Conservation (phyloP, 2,888 invertebrate genomes). For the Mylabris sibirica region DNA sequence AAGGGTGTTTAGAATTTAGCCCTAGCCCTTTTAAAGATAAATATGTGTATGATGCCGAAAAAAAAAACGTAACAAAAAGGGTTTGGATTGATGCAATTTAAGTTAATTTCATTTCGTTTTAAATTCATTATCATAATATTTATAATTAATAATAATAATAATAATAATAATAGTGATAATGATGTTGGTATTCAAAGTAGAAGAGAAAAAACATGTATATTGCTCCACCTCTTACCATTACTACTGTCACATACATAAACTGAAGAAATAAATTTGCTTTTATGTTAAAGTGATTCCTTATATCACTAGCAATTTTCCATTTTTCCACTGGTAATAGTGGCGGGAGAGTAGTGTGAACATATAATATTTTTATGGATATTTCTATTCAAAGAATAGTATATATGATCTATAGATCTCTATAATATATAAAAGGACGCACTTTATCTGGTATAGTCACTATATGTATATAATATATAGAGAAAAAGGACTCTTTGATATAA, state of each 20-base stretch:
- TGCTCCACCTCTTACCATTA: not conserved
- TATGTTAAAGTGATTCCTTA: conserved; percentile 46
- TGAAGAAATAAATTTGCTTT: conserved; percentile 48
- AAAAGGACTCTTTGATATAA: conserved; percentile 51
- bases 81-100: not conserved
- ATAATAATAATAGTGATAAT: not conserved
- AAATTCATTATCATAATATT: not conserved
- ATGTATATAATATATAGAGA: conserved; percentile 40
- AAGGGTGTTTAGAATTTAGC: conserved; percentile 47
- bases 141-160: too few species aligned
- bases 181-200: not conserved
- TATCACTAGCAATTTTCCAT: conserved; percentile 36
- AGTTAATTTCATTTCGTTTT: not conserved
- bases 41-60: not conserved
- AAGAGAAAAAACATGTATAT: too few species aligned
- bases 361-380: conserved; percentile 59
- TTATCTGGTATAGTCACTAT: conserved; percentile 55
- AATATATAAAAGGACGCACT: conserved; percentile 57
- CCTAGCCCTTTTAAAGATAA: conserved; percentile 25
- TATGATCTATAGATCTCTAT: conserved; percentile 61
- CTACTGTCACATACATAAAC: conserved; percentile 35
- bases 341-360: conserved; percentile 41
- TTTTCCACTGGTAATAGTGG: not conserved
- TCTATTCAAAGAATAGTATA: conserved; percentile 54
- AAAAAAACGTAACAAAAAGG: not conserved